Percentiles rank a stretch among this genome's conserved stretches.
These are phyloP conservation scores for Serripes groenlandicus DNA, from an alignment of 2,888 invertebrate species.

Conservation along the genomic window DNA sequence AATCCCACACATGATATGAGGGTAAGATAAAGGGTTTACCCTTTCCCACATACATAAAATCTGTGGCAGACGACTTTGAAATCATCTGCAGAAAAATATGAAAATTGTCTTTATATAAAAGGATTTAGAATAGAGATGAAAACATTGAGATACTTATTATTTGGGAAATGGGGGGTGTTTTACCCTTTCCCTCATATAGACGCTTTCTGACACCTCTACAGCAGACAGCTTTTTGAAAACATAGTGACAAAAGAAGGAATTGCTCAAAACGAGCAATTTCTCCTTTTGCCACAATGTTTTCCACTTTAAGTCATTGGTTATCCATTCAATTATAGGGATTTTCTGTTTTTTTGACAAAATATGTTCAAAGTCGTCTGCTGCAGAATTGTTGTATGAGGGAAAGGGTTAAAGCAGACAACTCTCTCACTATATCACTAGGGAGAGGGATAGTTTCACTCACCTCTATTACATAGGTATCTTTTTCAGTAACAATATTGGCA, in stretches of 20 bases:
- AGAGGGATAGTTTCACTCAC: slow-evolving; percentile 43
- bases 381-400: not conserved
- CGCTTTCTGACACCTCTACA: not conserved
- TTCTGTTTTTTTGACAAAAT: not conserved
- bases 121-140: too few species aligned
- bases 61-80: too few species aligned
- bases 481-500: slow-evolving; percentile 70
- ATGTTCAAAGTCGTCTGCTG: too few species aligned
- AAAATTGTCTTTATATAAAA: too few species aligned
- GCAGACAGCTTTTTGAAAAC: not conserved
- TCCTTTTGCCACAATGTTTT: not conserved
- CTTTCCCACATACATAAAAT: too few species aligned
- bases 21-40: too few species aligned
- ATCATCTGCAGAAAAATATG: too few species aligned
- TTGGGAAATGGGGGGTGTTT: not conserved
- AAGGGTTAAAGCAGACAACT: not conserved
- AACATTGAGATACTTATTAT: too few species aligned
- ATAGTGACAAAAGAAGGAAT: not conserved
- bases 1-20: too few species aligned
- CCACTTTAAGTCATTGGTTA: not conserved
- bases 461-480: slow-evolving; percentile 77
- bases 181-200: not conserved
- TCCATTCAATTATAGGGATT: not conserved
- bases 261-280: not conserved
- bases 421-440: not conserved